Evolutionary conservation across 2,888 invertebrate genomes (phyloP), one percentile per base, ranked within the genome.

Genomic region (Leptinotarsa rubiginosa): DNA sequence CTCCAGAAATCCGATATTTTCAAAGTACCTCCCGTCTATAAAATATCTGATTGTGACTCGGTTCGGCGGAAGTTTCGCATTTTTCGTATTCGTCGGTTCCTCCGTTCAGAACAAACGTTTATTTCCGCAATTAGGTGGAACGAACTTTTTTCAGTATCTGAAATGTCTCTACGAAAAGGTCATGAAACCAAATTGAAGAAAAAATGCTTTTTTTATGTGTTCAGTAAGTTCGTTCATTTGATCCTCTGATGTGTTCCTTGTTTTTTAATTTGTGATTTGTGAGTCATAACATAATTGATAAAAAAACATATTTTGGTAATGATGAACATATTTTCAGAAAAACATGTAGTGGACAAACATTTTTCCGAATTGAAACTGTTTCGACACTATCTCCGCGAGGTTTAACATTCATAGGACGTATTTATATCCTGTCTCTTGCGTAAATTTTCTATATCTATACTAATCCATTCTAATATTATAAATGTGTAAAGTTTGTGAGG

Each of bases 1-100:
- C 74, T 74, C 70, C 70, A 68, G 73, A 56, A 76, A 67, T 70
- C 75, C 70, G 70, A 75, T 67, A 74, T 68, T 70, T 56, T 56
- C 56, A 56, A 56, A 56, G 56, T 56, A 22, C 18, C 56, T 56
- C 20, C 56, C 56, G 12, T 15, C 56, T 20, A 22, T 56, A 15
- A 56, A 56, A 56, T 56, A 56, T 56, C 56, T 56, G 56, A 56
- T 56, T 56, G 20, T 56, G 12, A 20, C 22, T 22, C 56, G 10
- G 25, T 56, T 22, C 56, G 22, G 12, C 56, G 56, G 56, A 56
- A 56, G 56, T 56, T 56, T 56, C 56, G 56, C 56, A 56, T 56
- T 56, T 56, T 25, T 56, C 22, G 56, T 25, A 22, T 22, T 56
- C 56, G 56, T 20, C 22, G 31, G 62, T 31, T 62, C 41, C 31